Percentiles rank a stretch among this genome's conserved stretches.
These are phyloP conservation scores for Drosophila lini DNA, from an alignment of 1,140 invertebrate species.

Conservation along the genomic window DNA sequence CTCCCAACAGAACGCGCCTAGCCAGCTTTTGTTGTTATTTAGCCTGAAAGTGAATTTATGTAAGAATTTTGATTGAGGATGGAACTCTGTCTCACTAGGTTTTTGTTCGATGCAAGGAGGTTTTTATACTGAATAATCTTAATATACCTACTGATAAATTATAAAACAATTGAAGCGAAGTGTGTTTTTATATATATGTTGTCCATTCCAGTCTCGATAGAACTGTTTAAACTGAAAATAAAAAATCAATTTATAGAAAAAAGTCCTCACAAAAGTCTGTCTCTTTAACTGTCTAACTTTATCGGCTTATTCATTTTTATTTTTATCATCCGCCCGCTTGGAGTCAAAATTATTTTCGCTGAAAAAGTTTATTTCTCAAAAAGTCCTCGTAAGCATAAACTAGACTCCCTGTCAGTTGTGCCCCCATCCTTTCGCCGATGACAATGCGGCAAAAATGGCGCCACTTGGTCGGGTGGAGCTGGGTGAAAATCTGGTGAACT, in stretches of 20 bases:
- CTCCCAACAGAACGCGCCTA: constrained; percentile 23
- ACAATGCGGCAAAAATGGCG: constrained; percentile 80
- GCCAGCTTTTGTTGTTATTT: constrained; percentile 59
- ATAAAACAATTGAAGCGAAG: constrained; percentile 51
- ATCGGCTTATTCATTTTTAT: constrained; percentile 38
- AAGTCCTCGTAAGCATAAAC: constrained; percentile 44
- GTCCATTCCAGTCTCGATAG: constrained; percentile 73
- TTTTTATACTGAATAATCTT: constrained; percentile 73
- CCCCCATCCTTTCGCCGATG: constrained; percentile 22
- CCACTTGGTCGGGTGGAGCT: constrained; percentile 47
- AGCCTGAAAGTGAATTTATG: constrained; percentile 61
- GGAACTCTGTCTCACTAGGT: constrained; percentile 32
- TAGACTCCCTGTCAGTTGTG: constrained; percentile 38
- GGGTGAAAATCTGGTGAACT: constrained; percentile 52
- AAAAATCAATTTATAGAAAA: constrained; percentile 67
- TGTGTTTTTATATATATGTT: constrained; percentile 62
- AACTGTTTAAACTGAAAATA: constrained; percentile 72
- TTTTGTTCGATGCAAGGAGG: constrained; percentile 52
- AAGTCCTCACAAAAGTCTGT: constrained; percentile 8
- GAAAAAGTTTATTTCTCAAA: constrained; percentile 52
- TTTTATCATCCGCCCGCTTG: constrained; percentile 15
- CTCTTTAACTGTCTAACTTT: constrained; percentile 27
- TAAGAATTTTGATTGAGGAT: constrained; percentile 41
- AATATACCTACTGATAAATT: constrained; percentile 68
- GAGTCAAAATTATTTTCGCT: constrained; percentile 30